phyloP scores from a whole-genome alignment of 2,113 vertebrate genomes.

The Procapra przewalskii region DNA sequence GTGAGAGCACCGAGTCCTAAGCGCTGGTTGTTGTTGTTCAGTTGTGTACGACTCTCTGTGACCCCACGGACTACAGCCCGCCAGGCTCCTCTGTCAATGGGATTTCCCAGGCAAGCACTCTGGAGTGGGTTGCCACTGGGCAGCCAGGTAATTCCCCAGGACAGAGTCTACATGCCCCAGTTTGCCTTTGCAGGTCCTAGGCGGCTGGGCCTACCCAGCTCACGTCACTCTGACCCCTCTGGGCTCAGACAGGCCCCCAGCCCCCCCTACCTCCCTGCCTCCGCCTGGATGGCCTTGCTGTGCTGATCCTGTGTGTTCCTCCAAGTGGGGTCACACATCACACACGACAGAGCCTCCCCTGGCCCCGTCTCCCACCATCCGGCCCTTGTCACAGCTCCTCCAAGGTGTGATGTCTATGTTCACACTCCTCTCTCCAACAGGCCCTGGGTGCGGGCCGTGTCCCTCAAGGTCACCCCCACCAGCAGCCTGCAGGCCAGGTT shows the following conservation, averaged over 20 bases:
- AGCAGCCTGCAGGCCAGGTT: not conserved
- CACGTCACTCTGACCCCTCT: fast-evolving
- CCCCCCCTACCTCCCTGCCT: not conserved
- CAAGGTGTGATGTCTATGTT: not conserved
- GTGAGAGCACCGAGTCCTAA: not conserved
- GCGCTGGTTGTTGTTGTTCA: not conserved
- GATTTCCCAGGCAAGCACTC: not conserved
- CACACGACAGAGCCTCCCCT: not conserved
- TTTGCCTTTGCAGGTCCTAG: not conserved
- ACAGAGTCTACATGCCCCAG: not conserved
- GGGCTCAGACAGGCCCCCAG: not conserved
- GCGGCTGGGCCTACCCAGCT: fast-evolving
- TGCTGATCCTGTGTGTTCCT: not conserved
- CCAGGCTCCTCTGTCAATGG: not conserved
- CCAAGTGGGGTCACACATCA: not conserved
- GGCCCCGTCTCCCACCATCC: fast-evolving
- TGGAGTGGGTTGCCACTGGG: not conserved
- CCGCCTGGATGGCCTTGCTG: not conserved
- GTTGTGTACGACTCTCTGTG: not conserved
- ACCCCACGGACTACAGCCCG: not conserved
- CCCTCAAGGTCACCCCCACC: not conserved
- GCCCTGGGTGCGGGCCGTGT: not conserved
- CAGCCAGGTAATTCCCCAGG: not conserved
- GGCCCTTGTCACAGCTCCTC: not conserved
- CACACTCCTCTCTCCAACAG: not conserved